phyloP scores from a whole-genome alignment of 2,888 invertebrate species.

The Leucophenga maculata region DNA sequence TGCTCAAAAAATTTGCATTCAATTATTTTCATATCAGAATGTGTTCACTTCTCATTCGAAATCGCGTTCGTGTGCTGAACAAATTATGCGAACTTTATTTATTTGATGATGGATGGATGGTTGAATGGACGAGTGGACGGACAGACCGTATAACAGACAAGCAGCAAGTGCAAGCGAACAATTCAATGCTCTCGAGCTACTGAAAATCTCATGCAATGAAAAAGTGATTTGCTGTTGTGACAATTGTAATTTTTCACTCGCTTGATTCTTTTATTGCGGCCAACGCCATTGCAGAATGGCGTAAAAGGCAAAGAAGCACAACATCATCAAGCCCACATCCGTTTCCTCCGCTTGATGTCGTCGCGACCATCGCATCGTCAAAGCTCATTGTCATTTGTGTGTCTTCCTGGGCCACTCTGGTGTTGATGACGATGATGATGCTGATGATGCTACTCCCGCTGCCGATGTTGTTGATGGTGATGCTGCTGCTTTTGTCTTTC shows the following conservation, averaged over 20 bases:
- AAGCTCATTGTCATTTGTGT: slow-evolving; percentile 18
- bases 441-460: background rate
- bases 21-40: slow-evolving; percentile 58
- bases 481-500: slow-evolving; percentile 17
- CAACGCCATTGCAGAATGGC: background rate
- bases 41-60: slow-evolving; percentile 27
- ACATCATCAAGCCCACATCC: slow-evolving; percentile 1
- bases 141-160: background rate
- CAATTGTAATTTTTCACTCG: slow-evolving; percentile 65
- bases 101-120: slow-evolving; percentile 22
- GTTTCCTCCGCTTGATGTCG: background rate
- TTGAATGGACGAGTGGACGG: background rate
- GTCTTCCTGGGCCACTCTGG: background rate
- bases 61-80: background rate
- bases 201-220: slow-evolving; percentile 46
- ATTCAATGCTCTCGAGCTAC: slow-evolving; percentile 14
- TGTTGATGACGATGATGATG: background rate
- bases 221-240: slow-evolving; percentile 62
- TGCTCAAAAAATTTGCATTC: slow-evolving; percentile 54
- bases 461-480: background rate
- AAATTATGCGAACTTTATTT: slow-evolving; percentile 32
- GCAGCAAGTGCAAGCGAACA: background rate
- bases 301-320: background rate
- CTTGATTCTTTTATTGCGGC: slow-evolving; percentile 49
- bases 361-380: background rate